Evolutionary conservation across 2,797 vertebrate genomes (phyloP), one percentile per base, ranked within the genome.

Genomic region (Amblyopsis hoosieri): DNA sequence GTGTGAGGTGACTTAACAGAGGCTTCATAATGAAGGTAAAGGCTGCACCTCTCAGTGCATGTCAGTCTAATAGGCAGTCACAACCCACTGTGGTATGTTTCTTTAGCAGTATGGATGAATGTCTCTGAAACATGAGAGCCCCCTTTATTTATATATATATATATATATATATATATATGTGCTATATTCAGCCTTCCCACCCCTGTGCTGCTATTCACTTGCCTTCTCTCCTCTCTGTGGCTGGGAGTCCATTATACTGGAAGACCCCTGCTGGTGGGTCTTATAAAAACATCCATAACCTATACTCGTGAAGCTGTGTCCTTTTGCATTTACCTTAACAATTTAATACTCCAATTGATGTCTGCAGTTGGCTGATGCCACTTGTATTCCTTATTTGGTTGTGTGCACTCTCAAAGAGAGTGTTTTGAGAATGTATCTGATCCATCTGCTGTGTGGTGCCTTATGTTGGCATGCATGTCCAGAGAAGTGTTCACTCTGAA

Each of bases 251-350:
- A 67, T 69, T 55, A 69, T 12, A 58, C 71, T 46, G 47, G 33
- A 69, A 80, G 81, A 81, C 82, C 84, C 80, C 85, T 85, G 78
- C 85, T 83, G 86, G 84, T 62, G 67, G 55, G 52, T 80, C 62
- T 63, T 14, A 78, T 84, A 62, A 79, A 81, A 67, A 74, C 83
- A 81, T 50, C 65, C 33, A 55, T 59, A 7, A 2, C 59, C 74
- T 63, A 3, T 29, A 46, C 62, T 63, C 13, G 14, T 60, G 54
- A 71, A 54, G 60, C 53, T 65, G 7, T 68, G 76, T 31, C 12
- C n/a, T 50, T 14, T 15, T 6, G 19, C 19, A 23, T 23, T 23
- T 23, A 23, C 19, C 19, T 2, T 23, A 23, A 23, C 19, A 23
- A 23, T 23, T 23, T 23, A 23, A 23, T 23, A 23, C 19, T 23